A percentile compares a stretch with the other conserved stretches of the same genome.
These are phyloP conservation scores for Podarcis cretensis DNA, from an alignment of 2,113 vertebrate species.

Conservation along the genomic window DNA sequence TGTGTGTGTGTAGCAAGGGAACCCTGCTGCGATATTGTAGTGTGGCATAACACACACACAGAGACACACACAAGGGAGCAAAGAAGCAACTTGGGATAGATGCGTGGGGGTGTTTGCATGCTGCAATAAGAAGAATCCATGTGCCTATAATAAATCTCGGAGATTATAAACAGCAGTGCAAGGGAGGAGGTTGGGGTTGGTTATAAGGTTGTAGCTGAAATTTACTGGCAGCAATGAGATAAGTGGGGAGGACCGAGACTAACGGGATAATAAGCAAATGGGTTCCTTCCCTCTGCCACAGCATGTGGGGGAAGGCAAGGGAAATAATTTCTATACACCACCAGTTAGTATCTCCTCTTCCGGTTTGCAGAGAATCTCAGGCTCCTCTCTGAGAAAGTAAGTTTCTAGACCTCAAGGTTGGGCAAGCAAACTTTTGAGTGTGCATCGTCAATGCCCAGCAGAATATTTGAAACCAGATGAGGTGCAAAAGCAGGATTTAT, in stretches of 20 bases:
- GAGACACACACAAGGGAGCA: background rate
- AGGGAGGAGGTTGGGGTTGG: background rate
- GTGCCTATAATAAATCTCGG: conserved; percentile 31
- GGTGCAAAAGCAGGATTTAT: background rate
- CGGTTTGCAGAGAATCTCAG: background rate
- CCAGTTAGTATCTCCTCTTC: background rate
- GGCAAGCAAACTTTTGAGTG: background rate
- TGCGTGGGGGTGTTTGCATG: background rate
- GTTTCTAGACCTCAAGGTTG: background rate
- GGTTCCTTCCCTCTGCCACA: background rate
- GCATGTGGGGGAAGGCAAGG: background rate
- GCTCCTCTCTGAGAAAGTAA: background rate
- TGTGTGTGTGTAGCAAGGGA: too few relatives aligned
- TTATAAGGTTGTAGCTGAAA: background rate
- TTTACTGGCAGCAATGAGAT: conserved; percentile 14
- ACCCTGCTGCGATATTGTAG: background rate
- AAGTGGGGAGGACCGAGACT: background rate
- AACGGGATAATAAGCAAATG: background rate
- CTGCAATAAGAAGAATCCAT: conserved; percentile 17
- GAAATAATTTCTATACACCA: background rate
- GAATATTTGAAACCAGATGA: background rate
- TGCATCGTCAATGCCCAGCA: background rate
- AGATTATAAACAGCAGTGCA: conserved; percentile 18
- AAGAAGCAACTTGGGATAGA: background rate
- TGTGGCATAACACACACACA: background rate